Base-by-base conservation (phyloP, 2,888 invertebrate genomes). In the Drosophila tanythrix region DNA sequence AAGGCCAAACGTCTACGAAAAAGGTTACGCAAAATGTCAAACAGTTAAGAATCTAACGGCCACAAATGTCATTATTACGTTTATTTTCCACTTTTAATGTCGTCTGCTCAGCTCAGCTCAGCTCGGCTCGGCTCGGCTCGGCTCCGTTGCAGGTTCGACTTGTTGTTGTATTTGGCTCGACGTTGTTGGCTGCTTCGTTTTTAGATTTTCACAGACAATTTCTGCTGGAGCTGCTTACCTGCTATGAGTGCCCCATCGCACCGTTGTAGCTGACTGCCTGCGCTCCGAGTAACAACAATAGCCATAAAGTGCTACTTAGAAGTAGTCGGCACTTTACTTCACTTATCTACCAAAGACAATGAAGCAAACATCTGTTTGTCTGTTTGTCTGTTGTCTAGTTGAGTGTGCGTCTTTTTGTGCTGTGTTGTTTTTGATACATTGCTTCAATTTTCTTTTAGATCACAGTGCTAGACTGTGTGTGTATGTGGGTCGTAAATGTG, bases 11-110 rank as follows among this genome's bases (percentile, higher is more conserved):
- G 85, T 79, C 88, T 78, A 75, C 74, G 83, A 83, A 91, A 83
- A 92, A 92, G 92, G 92, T 91, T 92, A 91, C 90, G 90, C 91
- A 90, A 92, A 91, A 91, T 92, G 92, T 92, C 91, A 91, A 83
- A 92, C 90, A 92, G 91, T 91, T 92, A 92, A 90, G 83, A 91
- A 89, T 87, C 88, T 90, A 92, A 92, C 91, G 91, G 92, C 82
- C 79, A 82, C 87, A 88, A 83, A 90, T 89, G 90, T 86, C 90
- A 85, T 88, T 89, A 90, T 88, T 90, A 90, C 88, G 90, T 87
- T 90, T 90, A 88, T 87, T 90, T 86, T 77, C 82, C 76, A 75
- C 82, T 82, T 87, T 90, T 90, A 87, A 88, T 77, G 90, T 84
- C 80, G 85, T 84, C 90, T 86, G 83, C 73, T 77, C 50, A 50